Evolutionary conservation across 2,888 invertebrate species (phyloP), one percentile per base, ranked within the genome.

Genomic region (Oligia latruncula): DNA sequence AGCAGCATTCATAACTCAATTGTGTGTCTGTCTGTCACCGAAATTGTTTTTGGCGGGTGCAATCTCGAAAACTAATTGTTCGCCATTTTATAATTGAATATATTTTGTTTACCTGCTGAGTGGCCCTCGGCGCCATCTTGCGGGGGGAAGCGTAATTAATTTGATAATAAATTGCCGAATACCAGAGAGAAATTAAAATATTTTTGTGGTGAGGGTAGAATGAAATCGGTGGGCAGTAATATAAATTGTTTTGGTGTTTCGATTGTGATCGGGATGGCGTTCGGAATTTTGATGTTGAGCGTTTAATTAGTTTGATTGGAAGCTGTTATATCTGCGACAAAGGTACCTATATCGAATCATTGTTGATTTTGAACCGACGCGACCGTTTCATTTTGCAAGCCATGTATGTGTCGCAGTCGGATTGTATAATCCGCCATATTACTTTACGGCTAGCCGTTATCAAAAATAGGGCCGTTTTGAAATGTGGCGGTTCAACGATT

Each of bases 51-150:
- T 84, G 84, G 78, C 85, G 85, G 83, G 71, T 90, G 88, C 88
- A 88, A 90, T 89, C 84, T 86, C 74, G 73, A 77, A 77, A 89
- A 90, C 89, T 90, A 90, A 90, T 90, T 90, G 90, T 83, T 60
- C 71, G 81, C 78, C 88, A 88, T 90, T 89, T 89, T 86, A 79
- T 89, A 90, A 88, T 88, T 89, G 84, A 89, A 89, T 88, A 84
- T 90, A 89, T 90, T 60, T 87, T 87, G 85, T 87, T 88, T 83
- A 89, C 89, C 90, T 90, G 85, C 64, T 67, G 70, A 82, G 82
- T 81, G 80, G 77, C 77, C 40, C 70, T 84, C 78, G 74, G 64
- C 87, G 84, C 84, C 88, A 86, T 89, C 88, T 90, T 87, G 87
- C 35, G 70, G 74, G 78, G 78, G 70, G 76, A 67, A 43, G 20